Evolutionary conservation across 2,888 invertebrate species (phyloP).

Genomic region (Lasius platythorax): DNA sequence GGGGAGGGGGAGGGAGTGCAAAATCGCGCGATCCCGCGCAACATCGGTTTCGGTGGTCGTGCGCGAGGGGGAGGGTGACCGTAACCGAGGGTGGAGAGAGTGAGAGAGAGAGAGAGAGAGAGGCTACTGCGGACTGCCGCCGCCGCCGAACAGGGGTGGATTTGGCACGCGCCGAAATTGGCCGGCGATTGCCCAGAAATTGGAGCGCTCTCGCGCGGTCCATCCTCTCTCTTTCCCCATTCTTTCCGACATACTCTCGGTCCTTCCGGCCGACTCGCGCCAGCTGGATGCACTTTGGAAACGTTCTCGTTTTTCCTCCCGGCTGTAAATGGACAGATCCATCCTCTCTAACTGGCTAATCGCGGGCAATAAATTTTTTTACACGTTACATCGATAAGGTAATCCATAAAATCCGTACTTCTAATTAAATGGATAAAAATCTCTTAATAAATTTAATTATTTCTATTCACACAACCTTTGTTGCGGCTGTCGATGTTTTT

Average conservation of each 20-base stretch:
- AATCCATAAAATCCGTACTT: background rate
- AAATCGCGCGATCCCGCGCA: slow-evolving; percentile 72
- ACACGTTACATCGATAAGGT: background rate
- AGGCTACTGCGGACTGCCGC: slow-evolving; percentile 57
- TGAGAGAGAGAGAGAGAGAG: slow-evolving; percentile 19
- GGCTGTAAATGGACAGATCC: slow-evolving; percentile 28
- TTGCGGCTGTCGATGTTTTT: too few species aligned
- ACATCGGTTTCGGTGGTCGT: slow-evolving; percentile 68
- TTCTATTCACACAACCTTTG: background rate
- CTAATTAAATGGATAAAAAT: background rate
- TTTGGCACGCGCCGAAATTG: slow-evolving; percentile 82
- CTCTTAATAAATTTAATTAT: background rate
- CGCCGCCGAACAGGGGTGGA: slow-evolving; percentile 53
- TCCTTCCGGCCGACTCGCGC: slow-evolving; percentile 44
- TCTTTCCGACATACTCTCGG: slow-evolving; percentile 44
- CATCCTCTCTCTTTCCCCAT: slow-evolving; percentile 55
- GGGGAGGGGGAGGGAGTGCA: slow-evolving; percentile 25
- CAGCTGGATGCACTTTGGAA: slow-evolving; percentile 54
- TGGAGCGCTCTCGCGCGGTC: slow-evolving; percentile 66
- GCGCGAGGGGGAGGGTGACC: slow-evolving; percentile 30
- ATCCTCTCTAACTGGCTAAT: slow-evolving; percentile 45
- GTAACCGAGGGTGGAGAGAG: slow-evolving; percentile 45
- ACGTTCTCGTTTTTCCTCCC: slow-evolving; percentile 15
- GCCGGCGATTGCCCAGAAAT: slow-evolving; percentile 76
- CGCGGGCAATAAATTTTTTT: slow-evolving; percentile 27